These are phyloP conservation scores for Channa striata DNA, from an alignment of 2,797 vertebrate genomes.

Conservation along the genomic window DNA sequence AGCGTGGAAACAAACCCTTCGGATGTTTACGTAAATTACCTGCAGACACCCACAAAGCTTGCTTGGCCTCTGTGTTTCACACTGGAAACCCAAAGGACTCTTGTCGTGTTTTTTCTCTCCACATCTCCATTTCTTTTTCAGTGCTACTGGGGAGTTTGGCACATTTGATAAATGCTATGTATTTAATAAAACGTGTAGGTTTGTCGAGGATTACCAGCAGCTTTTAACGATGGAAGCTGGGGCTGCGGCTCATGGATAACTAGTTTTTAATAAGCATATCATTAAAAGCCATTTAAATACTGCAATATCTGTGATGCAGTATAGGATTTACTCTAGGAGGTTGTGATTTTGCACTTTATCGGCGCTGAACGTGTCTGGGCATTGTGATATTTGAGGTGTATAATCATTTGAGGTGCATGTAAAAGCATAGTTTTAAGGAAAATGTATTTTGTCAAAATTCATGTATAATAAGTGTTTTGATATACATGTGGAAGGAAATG, in stretches of 20 bases:
- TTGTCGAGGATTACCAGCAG: conserved; percentile 2
- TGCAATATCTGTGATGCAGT: conserved; percentile 52
- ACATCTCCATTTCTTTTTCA: conserved; percentile 16
- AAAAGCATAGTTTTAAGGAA: conserved; percentile 51
- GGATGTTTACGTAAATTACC: conserved; percentile 54
- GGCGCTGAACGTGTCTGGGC: conserved; percentile 42
- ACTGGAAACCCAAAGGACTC: conserved; percentile 42
- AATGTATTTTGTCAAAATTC: conserved; percentile 56
- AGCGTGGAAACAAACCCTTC: conserved; percentile 21
- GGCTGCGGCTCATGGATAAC: conserved; percentile 16
- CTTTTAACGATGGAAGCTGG: conserved; percentile 7
- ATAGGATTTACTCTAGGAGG: conserved; percentile 45
- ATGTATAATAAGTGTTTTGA: conserved; percentile 67
- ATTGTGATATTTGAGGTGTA: conserved; percentile 53
- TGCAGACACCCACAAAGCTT: conserved; percentile 52
- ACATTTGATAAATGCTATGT: conserved; percentile 24
- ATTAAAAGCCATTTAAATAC: conserved; percentile 71
- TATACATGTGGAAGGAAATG: conserved; percentile 33
- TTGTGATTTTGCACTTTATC: conserved; percentile 72
- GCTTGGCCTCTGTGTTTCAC: conserved; percentile 41
- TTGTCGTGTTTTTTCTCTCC: conserved; percentile 29
- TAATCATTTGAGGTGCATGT: conserved; percentile 58
- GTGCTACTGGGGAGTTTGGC: conserved; percentile 15
- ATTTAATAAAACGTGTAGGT: conserved; percentile 18
- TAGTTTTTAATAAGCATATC: conserved; percentile 39